phyloP scores from a whole-genome alignment of 2,888 invertebrate species.

The Heliconius charithonia region DNA sequence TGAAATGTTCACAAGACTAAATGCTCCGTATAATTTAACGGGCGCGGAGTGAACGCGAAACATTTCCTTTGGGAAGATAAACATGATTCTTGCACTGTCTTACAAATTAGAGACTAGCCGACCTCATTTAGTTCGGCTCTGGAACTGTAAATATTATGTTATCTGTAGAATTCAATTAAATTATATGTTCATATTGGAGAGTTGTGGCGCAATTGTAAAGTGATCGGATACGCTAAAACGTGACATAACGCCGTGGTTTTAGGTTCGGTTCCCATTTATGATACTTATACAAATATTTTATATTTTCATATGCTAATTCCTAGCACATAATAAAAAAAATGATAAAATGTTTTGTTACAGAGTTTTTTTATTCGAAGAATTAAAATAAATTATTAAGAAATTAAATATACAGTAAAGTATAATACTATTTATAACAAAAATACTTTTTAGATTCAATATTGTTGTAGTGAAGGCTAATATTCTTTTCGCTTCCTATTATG shows the following conservation, averaged over 20 bases:
- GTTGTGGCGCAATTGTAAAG: not conserved
- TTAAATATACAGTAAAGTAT: too few species aligned
- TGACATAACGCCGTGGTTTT: not conserved
- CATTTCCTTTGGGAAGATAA: slow-evolving; percentile 35
- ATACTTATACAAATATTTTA: too few species aligned
- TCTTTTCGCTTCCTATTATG: too few species aligned
- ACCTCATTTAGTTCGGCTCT: not conserved
- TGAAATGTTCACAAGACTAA: slow-evolving; percentile 40
- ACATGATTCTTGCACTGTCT: slow-evolving; percentile 38
- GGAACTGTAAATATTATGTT: not conserved
- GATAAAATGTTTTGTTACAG: too few species aligned
- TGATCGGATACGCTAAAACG: not conserved
- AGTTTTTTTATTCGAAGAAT: too few species aligned
- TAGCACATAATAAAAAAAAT: too few species aligned
- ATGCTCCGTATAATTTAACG: slow-evolving; percentile 48
- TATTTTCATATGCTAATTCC: too few species aligned
- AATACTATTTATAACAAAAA: too few species aligned
- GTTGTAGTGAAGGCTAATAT: too few species aligned
- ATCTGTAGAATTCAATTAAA: not conserved
- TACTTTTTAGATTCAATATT: too few species aligned
- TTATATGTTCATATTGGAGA: not conserved
- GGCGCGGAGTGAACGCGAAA: slow-evolving; percentile 30
- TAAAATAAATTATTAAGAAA: too few species aligned
- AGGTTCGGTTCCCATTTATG: not conserved
- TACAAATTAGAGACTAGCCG: slow-evolving; percentile 28